phyloP scores from a whole-genome alignment of 2,113 vertebrate species.

The Typhlomys cinereus region DNA sequence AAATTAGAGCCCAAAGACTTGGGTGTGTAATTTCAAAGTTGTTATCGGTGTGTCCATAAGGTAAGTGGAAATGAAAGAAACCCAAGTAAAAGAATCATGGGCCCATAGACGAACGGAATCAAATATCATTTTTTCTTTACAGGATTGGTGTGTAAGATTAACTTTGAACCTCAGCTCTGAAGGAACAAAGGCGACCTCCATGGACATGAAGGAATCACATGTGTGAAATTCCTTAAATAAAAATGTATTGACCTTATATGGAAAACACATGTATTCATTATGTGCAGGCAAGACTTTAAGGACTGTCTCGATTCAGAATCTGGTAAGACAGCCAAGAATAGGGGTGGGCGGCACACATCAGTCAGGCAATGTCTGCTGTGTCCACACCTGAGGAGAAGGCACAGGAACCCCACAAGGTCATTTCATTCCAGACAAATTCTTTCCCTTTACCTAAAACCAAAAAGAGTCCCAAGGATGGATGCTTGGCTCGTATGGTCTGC shows the following conservation, averaged over 20 bases:
- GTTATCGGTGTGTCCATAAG: not conserved
- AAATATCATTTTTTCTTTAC: not conserved
- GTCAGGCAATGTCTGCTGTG: too few species aligned
- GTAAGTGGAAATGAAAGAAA: not conserved
- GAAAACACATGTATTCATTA: not conserved
- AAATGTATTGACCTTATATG: not conserved
- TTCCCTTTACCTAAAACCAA: not conserved
- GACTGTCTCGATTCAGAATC: not conserved
- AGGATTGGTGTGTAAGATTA: not conserved
- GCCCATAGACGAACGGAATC: not conserved
- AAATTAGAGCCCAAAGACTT: not conserved
- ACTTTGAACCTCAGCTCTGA: not conserved
- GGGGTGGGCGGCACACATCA: not conserved
- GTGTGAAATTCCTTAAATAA: not conserved
- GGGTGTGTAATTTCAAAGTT: not conserved
- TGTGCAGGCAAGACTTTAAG: not conserved
- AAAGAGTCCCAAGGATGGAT: not conserved
- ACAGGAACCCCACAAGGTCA: too few species aligned
- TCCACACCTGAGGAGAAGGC: not conserved
- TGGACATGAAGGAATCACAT: not conserved
- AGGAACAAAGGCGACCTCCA: not conserved
- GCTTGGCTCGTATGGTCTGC: not conserved
- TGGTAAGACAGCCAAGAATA: not conserved
- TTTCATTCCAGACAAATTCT: not conserved
- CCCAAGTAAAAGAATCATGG: not conserved